Conservation (phyloP, 2,888 invertebrate genomes). For the Punctoribates punctum region DNA sequence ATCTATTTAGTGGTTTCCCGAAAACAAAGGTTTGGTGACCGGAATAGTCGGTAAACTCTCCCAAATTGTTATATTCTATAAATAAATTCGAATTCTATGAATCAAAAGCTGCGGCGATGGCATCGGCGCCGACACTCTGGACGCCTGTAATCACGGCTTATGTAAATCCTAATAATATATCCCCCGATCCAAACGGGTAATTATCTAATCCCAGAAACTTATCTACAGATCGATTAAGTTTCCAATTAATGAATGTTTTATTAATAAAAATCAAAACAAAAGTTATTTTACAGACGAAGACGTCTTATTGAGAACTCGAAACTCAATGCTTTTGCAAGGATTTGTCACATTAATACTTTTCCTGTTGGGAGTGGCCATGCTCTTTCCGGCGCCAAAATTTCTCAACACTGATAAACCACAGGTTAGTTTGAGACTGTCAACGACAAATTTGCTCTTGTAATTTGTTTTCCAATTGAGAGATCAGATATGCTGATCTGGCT, state of each 20-base stretch:
- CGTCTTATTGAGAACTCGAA: slow-evolving; percentile 34
- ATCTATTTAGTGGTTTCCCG: slow-evolving; percentile 38
- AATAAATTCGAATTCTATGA: background rate
- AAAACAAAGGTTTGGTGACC: slow-evolving; percentile 41
- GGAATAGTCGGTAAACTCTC: slow-evolving; percentile 5
- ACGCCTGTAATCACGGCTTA: slow-evolving; percentile 41
- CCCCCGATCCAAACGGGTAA: slow-evolving; percentile 39
- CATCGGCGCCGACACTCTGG: slow-evolving; percentile 41
- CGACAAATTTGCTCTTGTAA: too few relatives aligned
- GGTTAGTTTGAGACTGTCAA: background rate
- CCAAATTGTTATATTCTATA: background rate
- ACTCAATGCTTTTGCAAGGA: slow-evolving; percentile 41
- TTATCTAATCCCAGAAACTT: background rate
- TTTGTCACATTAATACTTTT: slow-evolving; percentile 40
- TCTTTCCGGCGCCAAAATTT: slow-evolving; percentile 38
- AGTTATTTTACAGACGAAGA: slow-evolving; percentile 39
- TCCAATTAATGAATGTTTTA: background rate
- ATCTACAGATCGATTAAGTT: too few relatives aligned
- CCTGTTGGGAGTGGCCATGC: slow-evolving; percentile 27
- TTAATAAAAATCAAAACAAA: background rate
- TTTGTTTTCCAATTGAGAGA: too few relatives aligned
- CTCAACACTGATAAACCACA: slow-evolving; percentile 4
- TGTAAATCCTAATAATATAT: slow-evolving; percentile 40
- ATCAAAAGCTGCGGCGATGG: slow-evolving; percentile 41
- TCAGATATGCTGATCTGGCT: too few relatives aligned